A percentile compares a stretch with the other conserved stretches of the same genome.
phyloP scores from a whole-genome alignment of 2,113 vertebrate species.

The Todiramphus saurophagus region DNA sequence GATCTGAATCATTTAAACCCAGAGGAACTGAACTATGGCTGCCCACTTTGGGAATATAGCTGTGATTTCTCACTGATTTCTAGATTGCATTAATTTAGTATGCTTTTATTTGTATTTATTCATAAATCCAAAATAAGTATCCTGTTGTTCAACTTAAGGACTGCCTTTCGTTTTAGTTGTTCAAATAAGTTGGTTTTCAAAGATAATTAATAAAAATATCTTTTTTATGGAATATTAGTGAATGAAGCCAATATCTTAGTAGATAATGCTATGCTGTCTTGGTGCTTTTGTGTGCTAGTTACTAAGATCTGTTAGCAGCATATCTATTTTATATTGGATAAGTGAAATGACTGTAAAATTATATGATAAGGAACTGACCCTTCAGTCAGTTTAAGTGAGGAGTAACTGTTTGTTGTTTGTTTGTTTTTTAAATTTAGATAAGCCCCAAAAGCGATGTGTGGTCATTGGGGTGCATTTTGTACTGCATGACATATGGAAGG shows the following conservation, averaged over 20 bases:
- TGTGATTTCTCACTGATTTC: neutral
- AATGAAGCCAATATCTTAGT: neutral
- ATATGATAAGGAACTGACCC: neutral
- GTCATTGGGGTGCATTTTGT: constrained; percentile 96
- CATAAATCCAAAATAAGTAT: neutral
- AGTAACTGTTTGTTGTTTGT: neutral
- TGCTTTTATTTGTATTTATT: neutral
- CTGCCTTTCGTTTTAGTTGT: neutral
- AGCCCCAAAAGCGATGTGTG: constrained; percentile 96
- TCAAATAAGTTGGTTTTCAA: neutral
- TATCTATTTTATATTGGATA: too few relatives aligned
- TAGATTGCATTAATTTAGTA: neutral
- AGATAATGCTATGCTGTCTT: neutral
- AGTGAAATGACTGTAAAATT: neutral
- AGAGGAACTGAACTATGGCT: neutral
- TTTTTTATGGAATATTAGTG: neutral
- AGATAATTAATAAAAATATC: neutral
- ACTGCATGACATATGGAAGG: constrained; percentile 94
- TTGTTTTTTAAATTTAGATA: constrained; percentile 75
- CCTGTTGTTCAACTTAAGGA: neutral
- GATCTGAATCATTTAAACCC: neutral
- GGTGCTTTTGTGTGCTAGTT: neutral
- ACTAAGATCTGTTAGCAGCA: neutral
- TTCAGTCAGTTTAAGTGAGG: neutral
- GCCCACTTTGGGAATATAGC: neutral